Evolutionary conservation across 2,888 invertebrate species (phyloP), one percentile per base, ranked within the genome.

Genomic region (Brachylomia viminalis): DNA sequence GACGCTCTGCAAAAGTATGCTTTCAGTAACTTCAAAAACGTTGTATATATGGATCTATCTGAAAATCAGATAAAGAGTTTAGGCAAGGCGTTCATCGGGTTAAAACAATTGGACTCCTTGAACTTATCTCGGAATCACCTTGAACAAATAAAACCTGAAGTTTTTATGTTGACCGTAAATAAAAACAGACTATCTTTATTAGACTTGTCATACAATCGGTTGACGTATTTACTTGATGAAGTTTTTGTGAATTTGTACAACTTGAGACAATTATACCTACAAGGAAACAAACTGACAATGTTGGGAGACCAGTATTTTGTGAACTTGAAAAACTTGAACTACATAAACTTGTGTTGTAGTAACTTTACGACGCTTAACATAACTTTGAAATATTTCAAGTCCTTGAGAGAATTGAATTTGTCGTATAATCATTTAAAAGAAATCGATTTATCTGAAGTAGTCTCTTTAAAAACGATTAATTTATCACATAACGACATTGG

Each of bases 91-190:
- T 87, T 88, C 10, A 69, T 49, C 15, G 88, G 76, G 1, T 78
- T 87, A 77, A 30, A 59, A 33, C 62, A 52, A 59, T 59, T 88
- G 4, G 75, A 83, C 52, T 87, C 59, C 1, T 72, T 88, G 47
- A 87, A 83, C 5, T n/a, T 87, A 1, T 87, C 87, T 1, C 67
- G 72, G n/a, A 88, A 87, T 83, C 17, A 70, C 23, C 61, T 87
- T 15, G 58, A 66, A 70, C 17, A 33, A 30, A 76, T 88, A 47
- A 71, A 75, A 30, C 23, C 78, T 20, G 77, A 76, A 17, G 77
- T 77, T 17, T 80, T 87, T 68, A 71, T 23, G 30, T 73, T 80
- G 30, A 72, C 83, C n/a, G 45, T 65, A 56, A 77, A 79, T 49
- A 68, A 56, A 77, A 85, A 64, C 15, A 80, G 49, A 58, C 33